Conservation (phyloP, 2,113 vertebrate species). For the Irena cyanogastra region DNA sequence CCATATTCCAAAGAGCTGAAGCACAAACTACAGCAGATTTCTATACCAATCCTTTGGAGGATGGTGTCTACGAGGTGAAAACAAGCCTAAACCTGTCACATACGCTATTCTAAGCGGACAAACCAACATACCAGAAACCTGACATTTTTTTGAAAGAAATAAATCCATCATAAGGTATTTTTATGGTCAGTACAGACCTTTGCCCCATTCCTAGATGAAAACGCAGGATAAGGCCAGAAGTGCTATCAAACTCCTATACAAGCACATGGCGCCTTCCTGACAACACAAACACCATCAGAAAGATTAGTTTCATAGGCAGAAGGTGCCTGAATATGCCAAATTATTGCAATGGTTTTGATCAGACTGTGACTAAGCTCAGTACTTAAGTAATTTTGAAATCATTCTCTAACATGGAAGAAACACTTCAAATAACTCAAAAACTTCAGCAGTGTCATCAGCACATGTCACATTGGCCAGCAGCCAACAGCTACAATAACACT, state of each 20-base stretch:
- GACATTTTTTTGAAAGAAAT: not conserved
- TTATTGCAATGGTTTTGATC: not conserved
- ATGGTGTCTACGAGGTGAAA: not conserved
- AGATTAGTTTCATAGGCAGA: not conserved
- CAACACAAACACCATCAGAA: not conserved
- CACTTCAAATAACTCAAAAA: not conserved
- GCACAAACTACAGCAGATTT: not conserved
- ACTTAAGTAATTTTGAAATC: not conserved
- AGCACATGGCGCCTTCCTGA: not conserved
- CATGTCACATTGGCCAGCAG: not conserved
- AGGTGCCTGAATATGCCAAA: not conserved
- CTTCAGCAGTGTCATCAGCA: not conserved
- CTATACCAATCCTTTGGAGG: not conserved
- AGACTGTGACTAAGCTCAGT: not conserved
- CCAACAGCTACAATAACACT: not conserved
- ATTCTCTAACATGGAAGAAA: not conserved
- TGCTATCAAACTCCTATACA: not conserved
- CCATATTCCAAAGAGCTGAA: not conserved
- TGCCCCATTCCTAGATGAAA: not conserved
- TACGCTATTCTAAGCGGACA: not conserved
- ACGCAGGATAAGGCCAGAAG: not conserved
- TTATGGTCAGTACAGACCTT: not conserved
- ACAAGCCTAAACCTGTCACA: not conserved
- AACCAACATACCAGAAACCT: not conserved
- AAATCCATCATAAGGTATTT: not conserved